Conservation (phyloP, 2,888 invertebrate genomes). For the Drosophila phalerata region DNA sequence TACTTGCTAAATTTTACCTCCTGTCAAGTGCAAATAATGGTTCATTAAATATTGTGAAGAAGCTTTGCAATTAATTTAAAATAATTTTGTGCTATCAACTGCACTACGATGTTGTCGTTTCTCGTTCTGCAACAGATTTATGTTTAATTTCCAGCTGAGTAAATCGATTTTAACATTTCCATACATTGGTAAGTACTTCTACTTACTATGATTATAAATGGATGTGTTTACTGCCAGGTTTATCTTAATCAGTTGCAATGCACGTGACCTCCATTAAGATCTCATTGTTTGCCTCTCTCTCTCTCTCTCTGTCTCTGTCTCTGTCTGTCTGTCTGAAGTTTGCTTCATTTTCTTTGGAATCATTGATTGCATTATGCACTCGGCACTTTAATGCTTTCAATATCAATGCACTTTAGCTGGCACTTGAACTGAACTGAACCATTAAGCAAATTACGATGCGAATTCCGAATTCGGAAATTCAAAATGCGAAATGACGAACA, state of each 20-base stretch:
- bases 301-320: slow-evolving; percentile 6
- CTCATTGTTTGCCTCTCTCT: slow-evolving; percentile 50
- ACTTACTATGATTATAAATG: slow-evolving; percentile 1
- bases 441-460: slow-evolving; percentile 73
- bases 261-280: slow-evolving; percentile 62
- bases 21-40: not conserved
- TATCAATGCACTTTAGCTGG: slow-evolving; percentile 58
- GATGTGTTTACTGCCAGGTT: slow-evolving; percentile 9
- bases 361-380: slow-evolving; percentile 62
- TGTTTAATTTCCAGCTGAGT: slow-evolving; percentile 37
- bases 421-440: slow-evolving; percentile 62
- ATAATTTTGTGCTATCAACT: slow-evolving; percentile 2
- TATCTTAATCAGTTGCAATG: slow-evolving; percentile 41
- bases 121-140: slow-evolving; percentile 20
- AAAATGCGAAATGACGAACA: slow-evolving; percentile 58
- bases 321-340: slow-evolving; percentile 22
- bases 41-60: slow-evolving; percentile 1
- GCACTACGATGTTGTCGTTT: not conserved
- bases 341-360: slow-evolving; percentile 11
- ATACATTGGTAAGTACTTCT: not conserved
- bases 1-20: not conserved
- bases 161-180: slow-evolving; percentile 13
- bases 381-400: slow-evolving; percentile 63
- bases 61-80: slow-evolving; percentile 6
- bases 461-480: slow-evolving; percentile 32